Percentiles rank a stretch among this genome's conserved stretches.
Evolutionary conservation across 1,140 invertebrate species (phyloP).

Genomic region (Microplitis mediator): DNA sequence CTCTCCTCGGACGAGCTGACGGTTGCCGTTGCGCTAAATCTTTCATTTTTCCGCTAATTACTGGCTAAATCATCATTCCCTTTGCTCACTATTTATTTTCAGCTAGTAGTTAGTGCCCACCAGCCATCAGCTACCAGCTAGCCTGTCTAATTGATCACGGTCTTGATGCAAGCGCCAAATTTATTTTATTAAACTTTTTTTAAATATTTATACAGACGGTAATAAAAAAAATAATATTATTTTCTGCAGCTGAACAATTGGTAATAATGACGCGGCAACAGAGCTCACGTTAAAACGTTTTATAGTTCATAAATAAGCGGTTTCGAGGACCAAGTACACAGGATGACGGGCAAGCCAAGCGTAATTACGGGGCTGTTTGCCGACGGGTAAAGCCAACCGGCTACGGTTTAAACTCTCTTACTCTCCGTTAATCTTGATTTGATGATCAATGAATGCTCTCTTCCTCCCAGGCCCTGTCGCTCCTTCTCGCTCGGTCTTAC

Average conservation of each 20-base stretch:
- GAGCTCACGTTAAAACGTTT: conserved; percentile 25
- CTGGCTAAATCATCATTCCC: neutral
- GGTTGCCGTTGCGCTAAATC: neutral
- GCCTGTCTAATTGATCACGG: too few species aligned
- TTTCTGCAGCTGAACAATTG: conserved; percentile 11
- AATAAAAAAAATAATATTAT: conserved; percentile 2
- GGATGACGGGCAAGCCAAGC: conserved; percentile 4
- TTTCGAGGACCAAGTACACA: conserved; percentile 16
- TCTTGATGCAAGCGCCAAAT: neutral
- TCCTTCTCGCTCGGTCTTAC: neutral
- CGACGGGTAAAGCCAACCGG: conserved; percentile 12
- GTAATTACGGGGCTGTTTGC: conserved; percentile 23
- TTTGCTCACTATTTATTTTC: neutral
- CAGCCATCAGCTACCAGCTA: too few species aligned
- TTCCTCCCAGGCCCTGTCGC: neutral
- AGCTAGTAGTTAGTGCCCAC: too few species aligned
- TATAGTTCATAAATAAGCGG: conserved; percentile 33
- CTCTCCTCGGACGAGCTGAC: neutral
- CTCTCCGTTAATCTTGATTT: conserved; percentile 28
- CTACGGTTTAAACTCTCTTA: conserved; percentile 4
- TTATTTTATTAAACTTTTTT: neutral
- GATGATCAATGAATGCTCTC: conserved; percentile 27
- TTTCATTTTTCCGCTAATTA: conserved; percentile 6
- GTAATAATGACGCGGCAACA: conserved; percentile 20
- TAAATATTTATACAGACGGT: too few species aligned